These are phyloP conservation scores for Dissostichus mawsoni DNA, from an alignment of 2,113 vertebrate genomes.

Conservation along the genomic window DNA sequence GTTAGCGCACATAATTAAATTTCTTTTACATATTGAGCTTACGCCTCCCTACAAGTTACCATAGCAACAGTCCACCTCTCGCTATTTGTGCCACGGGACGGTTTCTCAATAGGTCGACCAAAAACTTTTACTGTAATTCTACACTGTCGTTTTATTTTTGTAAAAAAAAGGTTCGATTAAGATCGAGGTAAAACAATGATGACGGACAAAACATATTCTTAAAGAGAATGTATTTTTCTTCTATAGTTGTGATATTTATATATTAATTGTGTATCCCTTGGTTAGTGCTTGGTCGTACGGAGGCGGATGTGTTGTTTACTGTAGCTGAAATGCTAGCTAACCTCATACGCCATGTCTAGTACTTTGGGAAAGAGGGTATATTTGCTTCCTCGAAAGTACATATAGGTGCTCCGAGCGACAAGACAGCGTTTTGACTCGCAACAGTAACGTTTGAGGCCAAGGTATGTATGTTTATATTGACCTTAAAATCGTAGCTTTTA, in stretches of 20 bases:
- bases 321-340: conserved; percentile 26
- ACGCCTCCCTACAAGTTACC: background rate
- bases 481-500: conserved; percentile 7
- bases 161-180: background rate
- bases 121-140: background rate
- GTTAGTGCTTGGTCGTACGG: conserved; percentile 13
- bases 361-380: background rate
- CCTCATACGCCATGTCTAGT: conserved; percentile 5
- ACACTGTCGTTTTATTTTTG: rapidly evolving
- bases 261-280: background rate
- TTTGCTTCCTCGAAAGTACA: background rate
- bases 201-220: rapidly evolving
- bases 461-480: conserved; percentile 39
- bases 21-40: background rate
- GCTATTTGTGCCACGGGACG: conserved; percentile 57
- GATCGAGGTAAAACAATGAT: rapidly evolving
- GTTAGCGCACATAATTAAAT: background rate
- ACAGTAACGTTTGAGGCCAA: conserved; percentile 11
- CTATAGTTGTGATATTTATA: background rate
- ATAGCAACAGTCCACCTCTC: conserved; percentile 19
- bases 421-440: background rate
- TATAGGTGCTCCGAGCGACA: background rate
- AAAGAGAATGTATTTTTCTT: rapidly evolving
- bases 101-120: conserved; percentile 28
- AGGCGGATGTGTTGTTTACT: conserved; percentile 61